Conservation (phyloP, 2,113 vertebrate genomes). For the Xyliphius kryptos region DNA sequence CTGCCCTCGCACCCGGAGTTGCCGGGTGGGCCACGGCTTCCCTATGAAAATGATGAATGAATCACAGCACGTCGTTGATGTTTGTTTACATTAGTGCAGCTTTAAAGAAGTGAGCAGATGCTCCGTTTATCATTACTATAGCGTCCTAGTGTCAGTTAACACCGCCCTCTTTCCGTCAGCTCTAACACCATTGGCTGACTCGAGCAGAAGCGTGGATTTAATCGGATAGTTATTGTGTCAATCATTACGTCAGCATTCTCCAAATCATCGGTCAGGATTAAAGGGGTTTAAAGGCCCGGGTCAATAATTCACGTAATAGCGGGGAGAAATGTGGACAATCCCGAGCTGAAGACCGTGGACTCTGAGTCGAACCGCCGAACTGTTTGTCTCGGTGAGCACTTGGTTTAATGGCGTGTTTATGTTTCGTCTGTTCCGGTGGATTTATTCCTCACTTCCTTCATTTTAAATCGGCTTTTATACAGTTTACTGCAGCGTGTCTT, state of each 20-base stretch:
- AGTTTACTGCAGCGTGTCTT: not conserved
- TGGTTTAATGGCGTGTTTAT: not conserved
- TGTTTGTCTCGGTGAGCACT: constrained; percentile 1
- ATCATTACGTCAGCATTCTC: not conserved
- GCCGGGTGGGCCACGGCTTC: no score
- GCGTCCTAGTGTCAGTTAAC: not conserved
- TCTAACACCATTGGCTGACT: constrained; percentile 19
- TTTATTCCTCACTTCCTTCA: not conserved
- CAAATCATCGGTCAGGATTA: not conserved
- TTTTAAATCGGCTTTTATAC: not conserved
- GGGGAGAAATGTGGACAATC: not conserved
- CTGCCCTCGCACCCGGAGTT: no score
- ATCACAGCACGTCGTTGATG: not conserved
- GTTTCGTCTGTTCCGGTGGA: not conserved
- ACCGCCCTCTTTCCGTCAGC: not conserved
- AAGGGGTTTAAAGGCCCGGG: not conserved
- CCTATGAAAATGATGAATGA: no score
- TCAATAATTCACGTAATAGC: no score
- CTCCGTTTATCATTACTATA: no score
- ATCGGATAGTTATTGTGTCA: constrained; percentile 16
- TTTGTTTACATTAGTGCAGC: not conserved
- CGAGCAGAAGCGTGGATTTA: not conserved
- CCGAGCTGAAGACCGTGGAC: not conserved
- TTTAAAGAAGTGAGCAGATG: constrained; percentile 1
- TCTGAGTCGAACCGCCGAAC: no score